These are phyloP conservation scores for Halocynthia aurantium DNA, from an alignment of 23 tunicate species.

Conservation along the genomic window DNA sequence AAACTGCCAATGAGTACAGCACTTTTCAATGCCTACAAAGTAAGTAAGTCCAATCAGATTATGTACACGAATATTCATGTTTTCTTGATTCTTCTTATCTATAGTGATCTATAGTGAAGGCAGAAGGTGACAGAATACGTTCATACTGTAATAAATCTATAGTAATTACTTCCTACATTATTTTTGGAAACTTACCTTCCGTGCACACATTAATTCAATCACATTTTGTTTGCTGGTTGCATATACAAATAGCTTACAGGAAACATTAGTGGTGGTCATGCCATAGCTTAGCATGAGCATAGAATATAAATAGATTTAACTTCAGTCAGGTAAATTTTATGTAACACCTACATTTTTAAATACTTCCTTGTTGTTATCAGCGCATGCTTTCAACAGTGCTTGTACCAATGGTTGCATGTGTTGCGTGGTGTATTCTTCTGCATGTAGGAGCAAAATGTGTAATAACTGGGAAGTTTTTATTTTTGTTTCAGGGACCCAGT, in stretches of 20 bases:
- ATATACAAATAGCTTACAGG: too few species aligned
- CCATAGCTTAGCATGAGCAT: too few species aligned
- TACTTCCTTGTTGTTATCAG: slow-evolving; percentile 46
- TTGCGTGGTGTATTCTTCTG: slow-evolving; percentile 90
- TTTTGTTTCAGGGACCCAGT: slow-evolving; percentile 86
- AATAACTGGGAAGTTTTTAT: slow-evolving; percentile 75
- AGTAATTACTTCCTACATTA: too few species aligned
- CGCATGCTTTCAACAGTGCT: slow-evolving; percentile 69
- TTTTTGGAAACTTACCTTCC: background rate
- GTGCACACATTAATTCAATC: too few species aligned
- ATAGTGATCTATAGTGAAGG: background rate
- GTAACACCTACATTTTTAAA: background rate
- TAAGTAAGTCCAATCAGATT: background rate
- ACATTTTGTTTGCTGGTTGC: too few species aligned
- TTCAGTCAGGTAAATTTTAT: background rate
- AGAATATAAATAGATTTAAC: too few species aligned
- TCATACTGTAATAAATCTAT: background rate
- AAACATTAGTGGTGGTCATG: too few species aligned
- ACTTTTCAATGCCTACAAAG: slow-evolving; percentile 56
- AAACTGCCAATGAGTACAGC: slow-evolving; percentile 76
- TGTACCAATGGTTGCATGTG: slow-evolving; percentile 93
- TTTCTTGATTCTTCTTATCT: background rate
- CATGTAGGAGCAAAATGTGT: slow-evolving; percentile 70
- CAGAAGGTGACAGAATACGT: background rate
- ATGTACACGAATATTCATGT: background rate